Base-by-base conservation (phyloP, 2,797 vertebrate genomes). In the Coilia nasus region DNA sequence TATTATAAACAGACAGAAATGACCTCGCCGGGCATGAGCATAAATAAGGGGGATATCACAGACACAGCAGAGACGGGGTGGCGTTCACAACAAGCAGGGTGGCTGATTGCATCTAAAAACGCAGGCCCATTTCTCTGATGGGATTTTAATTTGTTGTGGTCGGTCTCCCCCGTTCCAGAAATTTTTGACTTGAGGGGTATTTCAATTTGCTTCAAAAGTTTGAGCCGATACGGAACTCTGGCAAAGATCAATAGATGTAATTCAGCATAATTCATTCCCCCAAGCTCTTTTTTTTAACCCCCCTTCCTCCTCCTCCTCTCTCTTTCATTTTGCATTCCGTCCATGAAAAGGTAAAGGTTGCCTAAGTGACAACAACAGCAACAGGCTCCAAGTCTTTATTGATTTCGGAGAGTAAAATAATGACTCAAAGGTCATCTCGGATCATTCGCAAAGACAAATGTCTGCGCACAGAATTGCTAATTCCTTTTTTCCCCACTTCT, bases 361-460 rank as follows among this genome's bases (percentile, higher is more conserved):
- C 60, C 84, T 81, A 89, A 92, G 90, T 89, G 88, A 88, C 87
- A 83, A 82, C 78, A 87, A 88, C 89, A 91, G 89, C 64, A 75
- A 89, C 88, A 87, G 88, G 91, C 91, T 89, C 90, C 86, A 91
- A 92, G 90, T 91, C 88, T 89, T 90, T 93, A 95, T 95, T 85
- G 93, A 95, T 95, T 92, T 90, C 88, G 89, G 56, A 85, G 86
- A 83, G 82, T 85, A 88, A 88, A 94, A 91, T 89, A 89, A 87
- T 86, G 91, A 90, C 90, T 91, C 89, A 92, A 89, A 95, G 93
- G 93, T 88, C 93, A 91, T 21, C 84, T 86, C 89, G 86, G 88
- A 90, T 89, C 86, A 50, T 71, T 81, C 6, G 82, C 19, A 41
- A 89, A 91, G 92, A 93, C 88, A 84, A 93, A 93, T 89, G 90